A percentile compares a stretch with the other conserved stretches of the same genome.
Evolutionary conservation across 2,888 invertebrate genomes (phyloP).

Genomic region (Epinotia bilunana): DNA sequence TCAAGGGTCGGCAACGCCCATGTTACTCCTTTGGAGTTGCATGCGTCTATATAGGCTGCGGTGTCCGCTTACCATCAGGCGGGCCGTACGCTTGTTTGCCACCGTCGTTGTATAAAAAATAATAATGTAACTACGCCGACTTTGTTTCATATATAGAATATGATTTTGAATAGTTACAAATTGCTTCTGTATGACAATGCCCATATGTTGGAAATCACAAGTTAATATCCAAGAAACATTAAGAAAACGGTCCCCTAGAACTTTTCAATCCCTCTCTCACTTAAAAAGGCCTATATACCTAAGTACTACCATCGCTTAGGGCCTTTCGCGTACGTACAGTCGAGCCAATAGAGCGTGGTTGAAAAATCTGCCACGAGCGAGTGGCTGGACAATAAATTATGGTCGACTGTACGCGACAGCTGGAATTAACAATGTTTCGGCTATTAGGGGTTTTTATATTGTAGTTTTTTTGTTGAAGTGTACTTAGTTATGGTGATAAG

Average conservation of each 20-base stretch:
- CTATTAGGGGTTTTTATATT: slow-evolving; percentile 27
- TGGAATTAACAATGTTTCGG: slow-evolving; percentile 40
- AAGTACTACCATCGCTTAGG: not conserved
- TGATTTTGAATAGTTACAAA: too few relatives aligned
- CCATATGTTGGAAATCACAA: not conserved
- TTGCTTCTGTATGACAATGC: not conserved
- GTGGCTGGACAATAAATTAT: slow-evolving; percentile 38
- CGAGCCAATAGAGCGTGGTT: slow-evolving; percentile 39
- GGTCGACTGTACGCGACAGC: slow-evolving; percentile 38
- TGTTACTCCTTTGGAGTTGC: too few relatives aligned
- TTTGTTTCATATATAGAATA: too few relatives aligned
- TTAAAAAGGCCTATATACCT: not conserved
- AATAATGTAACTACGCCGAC: too few relatives aligned
- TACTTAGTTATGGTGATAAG: not conserved
- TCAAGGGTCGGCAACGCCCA: too few relatives aligned
- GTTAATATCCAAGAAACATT: slow-evolving; percentile 7
- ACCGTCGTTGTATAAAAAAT: too few relatives aligned
- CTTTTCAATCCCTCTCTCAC: slow-evolving; percentile 5
- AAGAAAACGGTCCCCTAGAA: slow-evolving; percentile 14
- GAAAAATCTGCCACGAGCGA: slow-evolving; percentile 41
- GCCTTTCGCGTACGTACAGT: slow-evolving; percentile 21
- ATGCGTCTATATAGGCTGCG: too few relatives aligned
- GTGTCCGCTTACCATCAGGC: too few relatives aligned
- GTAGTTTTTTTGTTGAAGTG: not conserved
- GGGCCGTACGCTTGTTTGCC: too few relatives aligned